A percentile compares a stretch with the other conserved stretches of the same genome.
phyloP scores from a whole-genome alignment of 2,797 vertebrate genomes.

The Sphenodon punctatus region DNA sequence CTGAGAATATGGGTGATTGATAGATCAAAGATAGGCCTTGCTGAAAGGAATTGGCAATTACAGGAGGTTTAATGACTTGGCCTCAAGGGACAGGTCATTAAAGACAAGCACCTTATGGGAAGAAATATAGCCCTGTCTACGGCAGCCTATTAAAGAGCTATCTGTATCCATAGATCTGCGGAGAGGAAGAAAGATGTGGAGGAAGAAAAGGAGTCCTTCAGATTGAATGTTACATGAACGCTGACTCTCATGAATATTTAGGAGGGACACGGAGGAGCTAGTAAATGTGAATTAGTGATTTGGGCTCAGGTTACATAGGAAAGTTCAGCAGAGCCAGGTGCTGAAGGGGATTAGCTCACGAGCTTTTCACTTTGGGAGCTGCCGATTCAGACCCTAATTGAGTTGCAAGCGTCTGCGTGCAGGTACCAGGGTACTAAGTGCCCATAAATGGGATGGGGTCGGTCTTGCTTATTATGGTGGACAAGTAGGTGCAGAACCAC shows the following conservation, averaged over 20 bases:
- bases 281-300: conserved; percentile 12
- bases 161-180: background rate
- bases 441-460: background rate
- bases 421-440: background rate
- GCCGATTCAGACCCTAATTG: background rate
- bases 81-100: background rate
- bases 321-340: conserved; percentile 9
- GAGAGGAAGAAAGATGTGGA: background rate
- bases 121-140: background rate
- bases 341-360: background rate
- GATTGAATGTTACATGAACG: conserved; percentile 27
- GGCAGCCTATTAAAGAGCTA: background rate
- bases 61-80: conserved; percentile 18
- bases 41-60: conserved; percentile 39
- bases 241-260: conserved; percentile 36
- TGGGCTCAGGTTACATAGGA: background rate
- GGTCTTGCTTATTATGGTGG: too few relatives aligned
- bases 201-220: conserved; percentile 12
- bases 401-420: background rate
- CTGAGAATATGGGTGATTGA: conserved; percentile 18
- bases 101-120: background rate
- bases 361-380: background rate
- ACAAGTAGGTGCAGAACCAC: too few relatives aligned
- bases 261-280: conserved; percentile 32
- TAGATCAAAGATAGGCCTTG: conserved; percentile 27